Base-by-base conservation (phyloP, 2,888 invertebrate genomes). In the Epirrita christyi region DNA sequence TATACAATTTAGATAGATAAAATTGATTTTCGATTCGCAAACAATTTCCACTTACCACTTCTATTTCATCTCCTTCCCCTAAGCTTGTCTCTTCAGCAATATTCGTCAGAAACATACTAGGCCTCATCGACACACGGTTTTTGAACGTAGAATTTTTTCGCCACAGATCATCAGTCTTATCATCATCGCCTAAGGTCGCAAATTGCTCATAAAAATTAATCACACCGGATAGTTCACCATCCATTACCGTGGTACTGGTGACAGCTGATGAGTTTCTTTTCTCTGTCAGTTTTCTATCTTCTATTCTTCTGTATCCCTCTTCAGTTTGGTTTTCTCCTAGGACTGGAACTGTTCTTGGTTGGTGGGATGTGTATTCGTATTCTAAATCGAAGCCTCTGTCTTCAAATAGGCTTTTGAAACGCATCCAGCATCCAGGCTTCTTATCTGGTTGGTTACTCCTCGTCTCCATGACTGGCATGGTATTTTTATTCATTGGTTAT, bases 201-300 rank as follows among this genome's bases (percentile, higher is more conserved):
- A 92, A 89, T 69, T 92, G 92, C 60, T 92, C 92, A 61, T 91
- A 91, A 68, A 92, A 91, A 64, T 92, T 85, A 13, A 82, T 78
- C 9, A 79, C 81, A 10, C 79, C 82, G 10, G 72, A 67, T 6
- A 83, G 58, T 45, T 86, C 86, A n/a, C 76, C 83, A 29, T 83
- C 85, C 32, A 59, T 51, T 14, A 71, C 66, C 55, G 61, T 76
- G 9, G 71, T 64, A 32, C 44, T 70, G 46, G 43, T 28, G 0
- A 27, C 6, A 46, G 76, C 76, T 8, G 63, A 11, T 10, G 67
- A 61, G 50, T 48, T 57, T 6, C 60, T 52, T 55, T 68, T 68
- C 2, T 66, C 66, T 5, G 71, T 67, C 11, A 66, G 64, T 69
- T 72, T 80, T 52, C 75, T 78, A 21, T 79, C 81, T 13, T 84